Evolutionary conservation across 2,113 vertebrate genomes (phyloP), one percentile per base, ranked within the genome.

Genomic region (Eleginops maclovinus): DNA sequence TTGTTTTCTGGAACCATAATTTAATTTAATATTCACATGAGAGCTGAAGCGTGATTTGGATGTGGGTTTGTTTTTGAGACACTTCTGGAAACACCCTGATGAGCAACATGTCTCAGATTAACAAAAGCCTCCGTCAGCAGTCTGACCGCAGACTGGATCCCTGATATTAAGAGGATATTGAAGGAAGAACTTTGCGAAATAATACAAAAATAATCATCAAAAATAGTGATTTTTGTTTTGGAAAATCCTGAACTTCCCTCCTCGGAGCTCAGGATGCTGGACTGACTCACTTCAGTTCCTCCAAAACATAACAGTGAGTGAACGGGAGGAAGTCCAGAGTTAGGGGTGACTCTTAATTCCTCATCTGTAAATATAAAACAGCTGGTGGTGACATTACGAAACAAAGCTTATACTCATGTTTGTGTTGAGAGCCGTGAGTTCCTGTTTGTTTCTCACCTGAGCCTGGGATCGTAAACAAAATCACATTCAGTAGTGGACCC

Each of bases 201-300:
- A 0, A 60, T 17, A 5, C 43, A 9, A 17, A 54, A 50, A 19
- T n/a, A 43, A 41, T 36, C 31, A 31, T 26, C 43, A 13, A n/a
- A 66, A 79, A 72, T 51, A 51, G 56, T 49, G 15, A 11, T 19
- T 9, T n/a, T 12, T 1, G 53, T 53, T 72, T 61, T 64, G 67
- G 36, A 70, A 43, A 81, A 81, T 4, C 16, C 69, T 5, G 2
- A 26, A 77, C 54, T 82, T 84, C 84, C 75, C 67, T 72, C 50
- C n/a, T 69, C 21, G 2, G 56, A 54, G 28, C 51, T 24, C 36
- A 2, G 28, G 68, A 72, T 47, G 51, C 5, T 40, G 15, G 13
- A 40, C 50, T 87, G 88, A 89, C 49, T 89, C 85, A 87, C 10
- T 67, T 67, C 64, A 81, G 28, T 80, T 87, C 79, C 49, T 81